A percentile compares a stretch with the other conserved stretches of the same genome.
Conservation (phyloP, 2,888 invertebrate genomes). For the Drosophila affinis region DNA sequence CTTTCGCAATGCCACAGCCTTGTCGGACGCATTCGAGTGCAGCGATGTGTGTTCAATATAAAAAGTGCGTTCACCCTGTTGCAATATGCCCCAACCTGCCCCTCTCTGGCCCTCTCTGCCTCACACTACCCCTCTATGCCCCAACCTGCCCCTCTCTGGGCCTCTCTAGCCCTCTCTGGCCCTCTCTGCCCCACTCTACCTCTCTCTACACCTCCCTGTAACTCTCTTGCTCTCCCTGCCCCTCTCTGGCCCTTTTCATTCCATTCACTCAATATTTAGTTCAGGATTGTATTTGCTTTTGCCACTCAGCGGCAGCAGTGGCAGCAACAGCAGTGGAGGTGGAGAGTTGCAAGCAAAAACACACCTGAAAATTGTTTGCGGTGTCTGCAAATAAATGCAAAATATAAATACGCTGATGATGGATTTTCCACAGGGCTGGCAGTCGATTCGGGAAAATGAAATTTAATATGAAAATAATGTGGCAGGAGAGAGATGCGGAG, state of each 20-base stretch:
- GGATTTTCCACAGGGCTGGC: constrained; percentile 9
- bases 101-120: not conserved
- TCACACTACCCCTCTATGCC: not conserved
- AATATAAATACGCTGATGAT: constrained; percentile 48
- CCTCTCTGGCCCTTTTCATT: not conserved
- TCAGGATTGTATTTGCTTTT: constrained; percentile 54
- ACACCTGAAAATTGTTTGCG: constrained; percentile 56
- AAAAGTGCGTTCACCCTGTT: constrained; percentile 46
- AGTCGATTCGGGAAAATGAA: constrained; percentile 14
- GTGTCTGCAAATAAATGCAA: constrained; percentile 47
- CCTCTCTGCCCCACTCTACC: not conserved
- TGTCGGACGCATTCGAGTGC: constrained; percentile 58
- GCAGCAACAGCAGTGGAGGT: not conserved
- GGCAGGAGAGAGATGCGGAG: not conserved
- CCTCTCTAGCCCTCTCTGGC: not conserved
- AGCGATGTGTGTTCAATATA: constrained; percentile 65
- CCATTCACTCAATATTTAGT: constrained; percentile 49
- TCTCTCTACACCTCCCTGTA: not conserved
- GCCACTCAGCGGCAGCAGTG: constrained; percentile 17
- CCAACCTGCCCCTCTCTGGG: fast-evolving
- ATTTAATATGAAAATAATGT: constrained; percentile 51
- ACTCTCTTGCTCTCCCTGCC: fast-evolving
- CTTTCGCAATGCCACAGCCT: no score
- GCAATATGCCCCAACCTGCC: not conserved
- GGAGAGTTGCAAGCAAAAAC: constrained; percentile 9